These are phyloP conservation scores for Drosophila melanogaster DNA, from an alignment of 1,140 invertebrate genomes.

Conservation along the genomic window DNA sequence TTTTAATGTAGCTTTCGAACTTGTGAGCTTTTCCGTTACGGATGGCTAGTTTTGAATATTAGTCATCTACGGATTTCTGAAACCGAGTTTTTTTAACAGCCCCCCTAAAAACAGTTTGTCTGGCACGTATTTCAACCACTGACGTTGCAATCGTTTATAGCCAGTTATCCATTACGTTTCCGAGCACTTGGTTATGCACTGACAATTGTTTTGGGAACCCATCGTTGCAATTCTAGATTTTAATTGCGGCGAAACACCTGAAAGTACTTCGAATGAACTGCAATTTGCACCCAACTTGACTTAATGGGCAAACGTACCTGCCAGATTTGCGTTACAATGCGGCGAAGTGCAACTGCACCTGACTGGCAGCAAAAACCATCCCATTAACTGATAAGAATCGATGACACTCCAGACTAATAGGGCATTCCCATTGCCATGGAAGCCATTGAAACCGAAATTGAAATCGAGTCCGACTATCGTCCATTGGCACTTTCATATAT, in stretches of 20 bases:
- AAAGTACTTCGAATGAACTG: conserved; percentile 9
- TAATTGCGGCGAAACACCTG: conserved; percentile 21
- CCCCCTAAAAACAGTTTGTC: not conserved
- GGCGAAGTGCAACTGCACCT: conserved; percentile 14
- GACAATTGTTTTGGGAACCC: not conserved
- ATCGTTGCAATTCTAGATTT: not conserved
- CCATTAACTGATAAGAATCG: conserved; percentile 12
- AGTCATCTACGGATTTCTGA: not conserved
- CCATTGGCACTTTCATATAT: conserved; percentile 9
- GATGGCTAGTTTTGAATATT: conserved; percentile 3
- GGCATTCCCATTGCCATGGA: conserved; percentile 24
- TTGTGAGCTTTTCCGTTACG: conserved; percentile 15
- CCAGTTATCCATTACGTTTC: conserved; percentile 9
- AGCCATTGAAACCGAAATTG: conserved; percentile 12
- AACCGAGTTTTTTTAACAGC: not conserved
- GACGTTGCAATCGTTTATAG: conserved; percentile 5
- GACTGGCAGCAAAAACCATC: too few species aligned
- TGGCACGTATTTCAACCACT: not conserved
- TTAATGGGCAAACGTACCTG: conserved; percentile 3
- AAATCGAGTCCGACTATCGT: conserved; percentile 14
- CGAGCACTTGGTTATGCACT: not conserved
- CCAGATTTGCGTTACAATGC: conserved; percentile 3
- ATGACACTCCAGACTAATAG: not conserved
- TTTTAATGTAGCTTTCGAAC: not conserved
- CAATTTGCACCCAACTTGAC: conserved; percentile 7